Evolutionary conservation across 2,113 vertebrate genomes (phyloP), one percentile per base, ranked within the genome.

Genomic region (Oceanodroma tethys): DNA sequence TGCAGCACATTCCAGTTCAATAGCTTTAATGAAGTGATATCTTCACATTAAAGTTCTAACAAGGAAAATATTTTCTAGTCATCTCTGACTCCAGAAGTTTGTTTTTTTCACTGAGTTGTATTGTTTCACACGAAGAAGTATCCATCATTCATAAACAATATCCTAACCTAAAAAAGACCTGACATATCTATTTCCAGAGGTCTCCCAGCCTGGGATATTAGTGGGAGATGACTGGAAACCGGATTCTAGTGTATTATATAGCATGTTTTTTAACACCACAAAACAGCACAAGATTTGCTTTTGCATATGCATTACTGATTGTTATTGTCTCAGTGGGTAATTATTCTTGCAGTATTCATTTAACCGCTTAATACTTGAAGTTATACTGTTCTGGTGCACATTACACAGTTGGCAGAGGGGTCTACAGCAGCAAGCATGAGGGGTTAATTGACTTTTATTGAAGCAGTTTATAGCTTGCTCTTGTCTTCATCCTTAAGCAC

Each of bases 401-500:
- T 5, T 11, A 16, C 47, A 13, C 48, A 10, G 17, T 6, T 85
- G 81, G 86, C 88, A 80, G 25, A 82, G 67, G 13, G 36, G 62
- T 58, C 59, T 68, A 18, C 66, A 66, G 74, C 66, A 86, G 68
- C 74, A 93, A 70, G 60, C 81, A 83, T 30, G 80, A 96, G 80
- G 97, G 96, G 96, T 98, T 98, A 98, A 98, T 94, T 97, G 97
- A 58, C 93, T 97, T 98, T 95, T 94, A 98, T 87, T 97, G 96
- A 95, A 81, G 82, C 67, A 23, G 40, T 97, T 98, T 97, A 96
- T 88, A 89, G 81, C 85, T 82, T 87, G 81, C 50, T 93, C 91
- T 94, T 86, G 53, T 92, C 96, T 94, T 85, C 87, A 81, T 97
- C 71, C 91, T 97, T 95, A 96, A 98, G 87, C 84, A 82, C 76